Evolutionary conservation across 2,888 invertebrate genomes (phyloP).

Genomic region (Platycheirus albimanus): DNA sequence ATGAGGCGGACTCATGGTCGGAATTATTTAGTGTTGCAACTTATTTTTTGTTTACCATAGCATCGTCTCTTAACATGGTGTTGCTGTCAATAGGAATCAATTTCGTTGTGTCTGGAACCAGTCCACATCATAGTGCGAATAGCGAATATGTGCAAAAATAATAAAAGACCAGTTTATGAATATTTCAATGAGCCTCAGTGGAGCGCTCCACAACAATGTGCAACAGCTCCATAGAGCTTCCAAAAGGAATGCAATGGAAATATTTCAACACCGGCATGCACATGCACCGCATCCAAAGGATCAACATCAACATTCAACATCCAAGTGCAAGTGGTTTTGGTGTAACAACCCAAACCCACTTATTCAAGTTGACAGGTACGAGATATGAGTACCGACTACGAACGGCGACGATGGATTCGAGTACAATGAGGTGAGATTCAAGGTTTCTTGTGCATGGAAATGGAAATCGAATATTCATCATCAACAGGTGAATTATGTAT

Average conservation of each 20-base stretch:
- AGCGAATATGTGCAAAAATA: conserved; percentile 17
- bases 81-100: conserved; percentile 38
- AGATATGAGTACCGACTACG: neutral
- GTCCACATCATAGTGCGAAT: conserved; percentile 29
- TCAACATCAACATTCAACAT: no score
- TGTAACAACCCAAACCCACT: no score
- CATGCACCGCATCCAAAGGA: conserved; percentile 17
- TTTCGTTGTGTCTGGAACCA: conserved; percentile 28
- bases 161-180: conserved; percentile 44
- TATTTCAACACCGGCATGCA: conserved; percentile 3
- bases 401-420: neutral
- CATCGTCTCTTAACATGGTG: neutral
- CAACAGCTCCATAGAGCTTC: neutral
- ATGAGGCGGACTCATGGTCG: conserved; percentile 33
- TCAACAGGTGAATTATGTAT: neutral
- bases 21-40: conserved; percentile 22
- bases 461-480: no score
- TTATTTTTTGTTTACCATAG: conserved; percentile 25
- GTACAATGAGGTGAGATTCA: conserved; percentile 7
- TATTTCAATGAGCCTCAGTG: conserved; percentile 5
- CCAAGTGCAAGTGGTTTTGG: neutral
- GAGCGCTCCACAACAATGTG: neutral
- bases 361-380: conserved; percentile 19
- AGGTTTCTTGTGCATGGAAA: neutral
- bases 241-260: conserved; percentile 7